Percentiles rank a stretch among this genome's conserved stretches.
These are phyloP conservation scores for Sebastes baramenuke DNA, from an alignment of 2,797 vertebrate species.

Conservation along the genomic window DNA sequence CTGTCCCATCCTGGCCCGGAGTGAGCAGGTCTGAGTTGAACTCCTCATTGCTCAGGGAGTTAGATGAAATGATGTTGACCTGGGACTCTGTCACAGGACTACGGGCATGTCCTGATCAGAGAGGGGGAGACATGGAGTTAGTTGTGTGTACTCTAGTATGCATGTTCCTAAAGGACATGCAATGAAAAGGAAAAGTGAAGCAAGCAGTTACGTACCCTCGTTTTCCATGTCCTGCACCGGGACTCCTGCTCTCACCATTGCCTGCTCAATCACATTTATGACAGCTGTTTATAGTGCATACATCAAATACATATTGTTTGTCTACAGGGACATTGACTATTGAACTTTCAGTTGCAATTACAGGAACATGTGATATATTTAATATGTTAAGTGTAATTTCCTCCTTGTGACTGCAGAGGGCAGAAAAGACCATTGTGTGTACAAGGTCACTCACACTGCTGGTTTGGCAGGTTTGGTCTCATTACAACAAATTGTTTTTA, in stretches of 20 bases:
- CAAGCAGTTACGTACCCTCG: background rate
- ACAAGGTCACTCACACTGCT: background rate
- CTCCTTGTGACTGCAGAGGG: background rate
- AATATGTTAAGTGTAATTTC: background rate
- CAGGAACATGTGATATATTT: background rate
- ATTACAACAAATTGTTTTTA: background rate
- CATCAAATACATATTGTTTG: background rate
- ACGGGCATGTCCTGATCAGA: background rate
- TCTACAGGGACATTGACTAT: background rate
- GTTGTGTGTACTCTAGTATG: background rate
- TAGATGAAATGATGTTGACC: background rate
- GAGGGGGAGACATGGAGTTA: background rate
- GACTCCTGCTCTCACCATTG: slow-evolving; percentile 53
- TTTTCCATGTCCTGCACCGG: slow-evolving; percentile 22
- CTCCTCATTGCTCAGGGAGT: background rate
- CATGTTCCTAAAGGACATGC: background rate
- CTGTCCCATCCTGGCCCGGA: background rate
- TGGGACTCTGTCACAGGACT: background rate
- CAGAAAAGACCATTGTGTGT: background rate
- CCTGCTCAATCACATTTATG: slow-evolving; percentile 31
- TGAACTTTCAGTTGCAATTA: background rate
- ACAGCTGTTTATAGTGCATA: background rate
- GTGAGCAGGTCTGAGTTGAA: slow-evolving; percentile 12
- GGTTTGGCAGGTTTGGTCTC: background rate
- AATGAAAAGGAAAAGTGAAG: background rate